phyloP scores from a whole-genome alignment of 1,140 invertebrate species.

The Platorchestia sp. region DNA sequence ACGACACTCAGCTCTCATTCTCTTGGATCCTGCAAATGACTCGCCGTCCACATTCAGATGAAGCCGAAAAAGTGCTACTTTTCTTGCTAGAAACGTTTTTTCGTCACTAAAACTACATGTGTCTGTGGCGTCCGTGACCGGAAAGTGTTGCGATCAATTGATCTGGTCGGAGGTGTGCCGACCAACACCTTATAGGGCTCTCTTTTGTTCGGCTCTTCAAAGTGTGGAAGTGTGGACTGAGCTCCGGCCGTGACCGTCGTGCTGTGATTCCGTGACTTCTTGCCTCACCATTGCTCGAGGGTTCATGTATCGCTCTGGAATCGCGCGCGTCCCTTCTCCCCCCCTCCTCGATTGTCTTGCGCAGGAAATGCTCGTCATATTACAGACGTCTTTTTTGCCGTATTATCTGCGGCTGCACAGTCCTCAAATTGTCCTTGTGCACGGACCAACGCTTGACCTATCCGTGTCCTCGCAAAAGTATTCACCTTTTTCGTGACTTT shows the following conservation, averaged over 20 bases:
- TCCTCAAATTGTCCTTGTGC: not conserved
- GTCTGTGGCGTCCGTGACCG: slow-evolving; percentile 28
- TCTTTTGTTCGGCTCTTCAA: slow-evolving; percentile 44
- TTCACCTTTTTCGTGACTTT: not conserved
- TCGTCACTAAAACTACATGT: not conserved
- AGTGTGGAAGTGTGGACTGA: slow-evolving; percentile 32
- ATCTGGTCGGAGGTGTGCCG: slow-evolving; percentile 44
- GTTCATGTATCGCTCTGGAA: slow-evolving; percentile 39
- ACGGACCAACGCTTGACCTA: not conserved
- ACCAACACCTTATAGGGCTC: slow-evolving; percentile 49
- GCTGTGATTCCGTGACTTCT: slow-evolving; percentile 40
- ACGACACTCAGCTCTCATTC: not conserved
- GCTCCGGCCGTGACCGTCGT: slow-evolving; percentile 41
- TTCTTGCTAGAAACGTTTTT: not conserved
- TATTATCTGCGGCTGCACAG: not conserved
- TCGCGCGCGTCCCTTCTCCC: not conserved
- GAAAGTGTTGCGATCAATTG: slow-evolving; percentile 51
- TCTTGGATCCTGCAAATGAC: not conserved
- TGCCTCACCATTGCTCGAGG: not conserved
- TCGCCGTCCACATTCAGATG: not conserved
- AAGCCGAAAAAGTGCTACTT: not conserved
- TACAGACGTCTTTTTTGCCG: slow-evolving; percentile 2
- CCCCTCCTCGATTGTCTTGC: not conserved
- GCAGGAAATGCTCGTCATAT: slow-evolving; percentile 45
- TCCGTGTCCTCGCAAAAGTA: not conserved